Conservation (phyloP, 2,888 invertebrate species). For the Ichneumoninae sp. region DNA sequence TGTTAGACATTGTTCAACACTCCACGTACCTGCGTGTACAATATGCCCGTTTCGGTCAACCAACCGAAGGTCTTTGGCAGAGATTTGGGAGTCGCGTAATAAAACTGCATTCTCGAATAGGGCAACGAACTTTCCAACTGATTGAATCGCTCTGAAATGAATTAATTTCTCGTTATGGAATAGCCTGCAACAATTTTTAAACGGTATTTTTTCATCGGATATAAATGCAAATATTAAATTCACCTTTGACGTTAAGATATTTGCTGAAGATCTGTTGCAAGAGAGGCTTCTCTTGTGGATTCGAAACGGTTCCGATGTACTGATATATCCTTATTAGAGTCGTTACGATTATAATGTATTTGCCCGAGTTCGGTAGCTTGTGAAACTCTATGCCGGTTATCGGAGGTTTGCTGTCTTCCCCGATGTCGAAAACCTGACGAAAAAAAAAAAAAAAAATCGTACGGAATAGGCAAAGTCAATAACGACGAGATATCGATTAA, state of each 20-base stretch:
- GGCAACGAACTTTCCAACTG: slow-evolving; percentile 90
- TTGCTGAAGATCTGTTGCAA: slow-evolving; percentile 92
- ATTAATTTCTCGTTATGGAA: slow-evolving; percentile 28
- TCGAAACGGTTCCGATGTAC: slow-evolving; percentile 91
- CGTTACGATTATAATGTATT: slow-evolving; percentile 93
- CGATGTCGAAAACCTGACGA: slow-evolving; percentile 93
- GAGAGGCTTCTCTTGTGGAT: slow-evolving; percentile 91
- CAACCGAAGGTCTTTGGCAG: slow-evolving; percentile 93
- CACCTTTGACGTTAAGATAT: slow-evolving; percentile 90
- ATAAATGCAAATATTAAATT: slow-evolving; percentile 40
- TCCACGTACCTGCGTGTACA: slow-evolving; percentile 89
- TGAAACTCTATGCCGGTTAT: slow-evolving; percentile 96
- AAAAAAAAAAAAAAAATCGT: slow-evolving; percentile 60
- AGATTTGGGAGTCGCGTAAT: slow-evolving; percentile 88
- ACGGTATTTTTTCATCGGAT: background rate
- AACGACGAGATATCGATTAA: slow-evolving; percentile 13
- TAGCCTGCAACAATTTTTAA: background rate
- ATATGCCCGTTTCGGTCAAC: slow-evolving; percentile 94
- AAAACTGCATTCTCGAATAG: slow-evolving; percentile 93
- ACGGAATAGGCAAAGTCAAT: slow-evolving; percentile 1
- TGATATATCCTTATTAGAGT: slow-evolving; percentile 94
- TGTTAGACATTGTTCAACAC: slow-evolving; percentile 71
- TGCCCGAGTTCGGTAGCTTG: slow-evolving; percentile 89
- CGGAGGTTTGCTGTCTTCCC: slow-evolving; percentile 90
- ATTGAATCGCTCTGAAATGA: slow-evolving; percentile 86